Evolutionary conservation across 2,888 invertebrate species (phyloP).

Genomic region (Cyclophora punctaria): DNA sequence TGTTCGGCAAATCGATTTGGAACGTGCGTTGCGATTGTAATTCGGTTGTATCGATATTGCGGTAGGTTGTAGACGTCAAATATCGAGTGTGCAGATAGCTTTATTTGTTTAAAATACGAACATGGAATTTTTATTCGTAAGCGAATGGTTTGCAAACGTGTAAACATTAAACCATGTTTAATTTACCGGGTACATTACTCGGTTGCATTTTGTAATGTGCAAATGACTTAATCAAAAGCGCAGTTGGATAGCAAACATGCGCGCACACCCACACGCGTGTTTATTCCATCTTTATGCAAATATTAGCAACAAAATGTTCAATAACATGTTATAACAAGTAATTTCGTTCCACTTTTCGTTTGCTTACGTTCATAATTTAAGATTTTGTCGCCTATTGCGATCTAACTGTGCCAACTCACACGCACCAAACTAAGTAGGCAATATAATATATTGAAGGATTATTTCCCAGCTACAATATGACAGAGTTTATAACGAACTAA

Average conservation of each 20-base stretch:
- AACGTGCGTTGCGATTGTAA: constrained; percentile 41
- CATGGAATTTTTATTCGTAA: no score
- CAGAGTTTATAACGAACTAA: background rate
- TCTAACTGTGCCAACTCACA: constrained; percentile 7
- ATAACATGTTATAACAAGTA: constrained; percentile 6
- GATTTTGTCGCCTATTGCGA: constrained; percentile 22
- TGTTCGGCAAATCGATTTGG: constrained; percentile 51
- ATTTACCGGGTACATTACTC: no score
- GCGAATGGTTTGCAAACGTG: no score
- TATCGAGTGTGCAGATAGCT: constrained; percentile 11
- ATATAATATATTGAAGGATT: constrained; percentile 23
- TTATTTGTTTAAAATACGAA: constrained; percentile 1
- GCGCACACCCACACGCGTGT: no score
- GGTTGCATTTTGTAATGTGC: no score
- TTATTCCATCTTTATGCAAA: background rate
- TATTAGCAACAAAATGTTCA: constrained; percentile 4
- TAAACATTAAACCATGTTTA: no score
- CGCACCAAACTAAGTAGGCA: constrained; percentile 9
- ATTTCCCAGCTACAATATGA: constrained; percentile 2
- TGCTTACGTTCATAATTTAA: constrained; percentile 17
- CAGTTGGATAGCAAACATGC: no score
- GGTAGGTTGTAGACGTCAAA: background rate
- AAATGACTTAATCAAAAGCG: no score
- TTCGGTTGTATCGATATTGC: constrained; percentile 29
- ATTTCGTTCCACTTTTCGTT: constrained; percentile 16